Evolutionary conservation across 2,888 invertebrate species (phyloP).

Genomic region (Lochmaea capreae): DNA sequence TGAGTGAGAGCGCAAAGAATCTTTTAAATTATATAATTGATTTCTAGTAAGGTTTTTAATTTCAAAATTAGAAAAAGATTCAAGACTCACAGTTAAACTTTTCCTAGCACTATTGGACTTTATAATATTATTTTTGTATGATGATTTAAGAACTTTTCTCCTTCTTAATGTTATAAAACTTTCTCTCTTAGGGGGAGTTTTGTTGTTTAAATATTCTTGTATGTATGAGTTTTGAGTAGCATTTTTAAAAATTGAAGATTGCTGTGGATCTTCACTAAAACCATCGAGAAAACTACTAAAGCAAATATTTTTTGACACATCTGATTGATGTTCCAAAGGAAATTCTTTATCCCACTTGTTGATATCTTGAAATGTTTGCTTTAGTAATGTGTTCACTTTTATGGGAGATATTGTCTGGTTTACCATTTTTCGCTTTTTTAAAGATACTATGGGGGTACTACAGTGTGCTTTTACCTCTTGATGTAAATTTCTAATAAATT

Average conservation of each 20-base stretch:
- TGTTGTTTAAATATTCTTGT: not conserved
- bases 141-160: constrained; percentile 32
- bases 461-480: constrained; percentile 42
- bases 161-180: constrained; percentile 35
- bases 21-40: not conserved
- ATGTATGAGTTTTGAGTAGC: not conserved
- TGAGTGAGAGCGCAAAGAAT: not conserved
- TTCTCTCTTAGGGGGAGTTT: constrained; percentile 6
- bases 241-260: constrained; percentile 1
- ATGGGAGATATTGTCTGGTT: constrained; percentile 38
- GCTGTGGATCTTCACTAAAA: not conserved
- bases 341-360: constrained; percentile 28
- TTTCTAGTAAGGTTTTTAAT: constrained; percentile 8
- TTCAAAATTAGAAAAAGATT: constrained; percentile 22
- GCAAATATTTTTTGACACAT: not conserved
- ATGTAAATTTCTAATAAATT: constrained; percentile 41
- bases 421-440: constrained; percentile 28
- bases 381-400: constrained; percentile 29
- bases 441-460: constrained; percentile 44
- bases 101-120: not conserved
- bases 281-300: not conserved
- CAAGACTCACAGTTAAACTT: constrained; percentile 13
- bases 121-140: not conserved
- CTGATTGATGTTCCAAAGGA: constrained; percentile 9
- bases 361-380: constrained; percentile 36